Base-by-base conservation (phyloP, 2,797 vertebrate species). In the Agapornis canus region DNA sequence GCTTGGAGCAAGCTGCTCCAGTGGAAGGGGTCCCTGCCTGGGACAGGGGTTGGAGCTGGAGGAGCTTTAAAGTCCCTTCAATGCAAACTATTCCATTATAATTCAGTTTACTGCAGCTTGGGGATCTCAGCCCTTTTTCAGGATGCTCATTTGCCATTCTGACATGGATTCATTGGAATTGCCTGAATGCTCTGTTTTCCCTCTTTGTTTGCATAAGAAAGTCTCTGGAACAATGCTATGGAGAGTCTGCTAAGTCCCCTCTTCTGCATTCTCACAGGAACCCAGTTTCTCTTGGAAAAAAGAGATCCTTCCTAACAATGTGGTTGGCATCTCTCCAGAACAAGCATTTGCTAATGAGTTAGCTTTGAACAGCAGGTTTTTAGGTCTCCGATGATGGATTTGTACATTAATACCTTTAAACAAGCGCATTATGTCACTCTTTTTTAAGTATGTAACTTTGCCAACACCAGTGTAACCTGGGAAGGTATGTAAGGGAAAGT, bases 351-450 rank as follows among this genome's bases (percentile, higher is more conserved):
- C 17, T 8, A 3, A 6, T 45, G 19, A 42, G 11, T 22, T 69
- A 12, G 13, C 19, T 72, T 43, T 26, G 72, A 51, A 5, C 4
- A 54, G 59, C 43, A 16, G 6, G 35, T 77, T 13, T 11, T 42
- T 42, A n/a, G 54, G 11, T 35, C 27, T 78, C 17, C 43, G 45
- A 0, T 4, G 9, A 10, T 42, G 22, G 35, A n/a, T 57, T 79
- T 21, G 6, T 25, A n/a, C 11, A 6, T 57, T 13, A 7, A 21
- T 31, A 42, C 18, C 5, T 65, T 45, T 39, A 20, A 13, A n/a
- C 63, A 86, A 56, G 0, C 25, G 6, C 13, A 3, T 11, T 7
- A 6, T 23, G 21, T 57, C 4, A 2, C 25, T 25, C 71, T 68
- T 78, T 43, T 19, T 6, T 43, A 48, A 10, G 2, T 23, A 5